phyloP scores from a whole-genome alignment of 2,888 invertebrate species.

The Standfussiana lucernea region DNA sequence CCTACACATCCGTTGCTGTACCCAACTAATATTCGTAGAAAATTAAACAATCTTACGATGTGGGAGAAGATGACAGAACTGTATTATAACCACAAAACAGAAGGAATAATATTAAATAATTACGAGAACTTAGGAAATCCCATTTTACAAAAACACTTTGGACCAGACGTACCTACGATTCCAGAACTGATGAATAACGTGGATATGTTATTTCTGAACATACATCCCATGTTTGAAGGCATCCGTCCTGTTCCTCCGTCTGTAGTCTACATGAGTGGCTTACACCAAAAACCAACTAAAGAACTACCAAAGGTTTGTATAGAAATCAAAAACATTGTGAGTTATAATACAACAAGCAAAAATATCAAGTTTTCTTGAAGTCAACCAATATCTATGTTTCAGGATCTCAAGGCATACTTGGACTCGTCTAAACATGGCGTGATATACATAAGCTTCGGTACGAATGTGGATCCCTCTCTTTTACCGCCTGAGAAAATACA shows the following conservation, averaged over 20 bases:
- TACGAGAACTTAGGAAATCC: neutral
- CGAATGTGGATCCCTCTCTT: conserved; percentile 74
- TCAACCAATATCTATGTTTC: conserved; percentile 34
- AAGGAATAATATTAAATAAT: neutral
- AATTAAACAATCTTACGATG: conserved; percentile 63
- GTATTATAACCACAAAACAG: conserved; percentile 46
- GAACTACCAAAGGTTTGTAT: conserved; percentile 67
- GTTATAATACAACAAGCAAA: neutral
- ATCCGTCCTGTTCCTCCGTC: conserved; percentile 71
- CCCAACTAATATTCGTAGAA: conserved; percentile 55
- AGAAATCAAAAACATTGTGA: neutral
- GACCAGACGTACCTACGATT: conserved; percentile 60
- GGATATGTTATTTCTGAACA: conserved; percentile 71
- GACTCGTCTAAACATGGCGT: conserved; percentile 77
- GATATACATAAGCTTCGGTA: conserved; percentile 80
- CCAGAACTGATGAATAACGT: conserved; percentile 68
- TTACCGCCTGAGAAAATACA: conserved; percentile 73
- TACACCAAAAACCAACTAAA: conserved; percentile 67
- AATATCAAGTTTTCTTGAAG: neutral
- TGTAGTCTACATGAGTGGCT: conserved; percentile 70
- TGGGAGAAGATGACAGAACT: conserved; percentile 71
- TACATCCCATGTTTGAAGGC: conserved; percentile 70
- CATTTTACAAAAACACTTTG: conserved; percentile 60
- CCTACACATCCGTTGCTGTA: conserved; percentile 71
- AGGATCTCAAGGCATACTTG: conserved; percentile 76